Evolutionary conservation across 2,888 invertebrate species (phyloP).

Genomic region (Microctonus brassicae): DNA sequence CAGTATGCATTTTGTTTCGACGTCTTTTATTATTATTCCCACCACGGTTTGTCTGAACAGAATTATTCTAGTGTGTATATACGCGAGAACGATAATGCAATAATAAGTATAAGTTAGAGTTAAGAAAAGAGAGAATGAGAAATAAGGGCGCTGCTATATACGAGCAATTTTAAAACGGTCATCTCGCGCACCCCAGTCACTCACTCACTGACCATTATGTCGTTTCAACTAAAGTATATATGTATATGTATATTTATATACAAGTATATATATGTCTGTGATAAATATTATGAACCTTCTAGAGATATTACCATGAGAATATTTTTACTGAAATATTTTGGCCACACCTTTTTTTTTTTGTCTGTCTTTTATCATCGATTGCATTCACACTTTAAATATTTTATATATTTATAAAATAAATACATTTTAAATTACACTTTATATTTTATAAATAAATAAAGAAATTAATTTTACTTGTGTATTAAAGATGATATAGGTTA

Average conservation of each 20-base stretch:
- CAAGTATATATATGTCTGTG: not conserved
- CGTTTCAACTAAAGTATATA: constrained; percentile 44
- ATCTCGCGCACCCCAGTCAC: constrained; percentile 29
- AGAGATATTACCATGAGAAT: not conserved
- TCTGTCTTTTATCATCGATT: not conserved
- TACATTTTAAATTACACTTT: not conserved
- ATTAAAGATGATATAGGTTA: no score
- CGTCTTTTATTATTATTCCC: constrained; percentile 5
- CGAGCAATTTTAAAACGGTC: constrained; percentile 28
- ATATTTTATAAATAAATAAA: not conserved
- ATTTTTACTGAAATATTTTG: constrained; percentile 1
- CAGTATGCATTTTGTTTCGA: not conserved
- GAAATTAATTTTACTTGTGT: no score
- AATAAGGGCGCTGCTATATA: not conserved
- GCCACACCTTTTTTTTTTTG: constrained; percentile 1
- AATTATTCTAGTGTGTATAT: constrained; percentile 35
- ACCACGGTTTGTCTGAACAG: not conserved
- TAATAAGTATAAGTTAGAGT: constrained; percentile 63
- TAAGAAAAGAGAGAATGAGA: constrained; percentile 1
- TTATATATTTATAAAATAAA: not conserved
- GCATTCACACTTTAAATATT: not conserved
- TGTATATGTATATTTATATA: not conserved
- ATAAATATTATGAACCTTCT: not conserved
- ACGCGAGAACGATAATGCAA: constrained; percentile 57
- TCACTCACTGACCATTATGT: constrained; percentile 54